Percentiles rank a stretch among this genome's conserved stretches.
Evolutionary conservation across 2,797 vertebrate genomes (phyloP).

Genomic region (Discoglossus pictus): DNA sequence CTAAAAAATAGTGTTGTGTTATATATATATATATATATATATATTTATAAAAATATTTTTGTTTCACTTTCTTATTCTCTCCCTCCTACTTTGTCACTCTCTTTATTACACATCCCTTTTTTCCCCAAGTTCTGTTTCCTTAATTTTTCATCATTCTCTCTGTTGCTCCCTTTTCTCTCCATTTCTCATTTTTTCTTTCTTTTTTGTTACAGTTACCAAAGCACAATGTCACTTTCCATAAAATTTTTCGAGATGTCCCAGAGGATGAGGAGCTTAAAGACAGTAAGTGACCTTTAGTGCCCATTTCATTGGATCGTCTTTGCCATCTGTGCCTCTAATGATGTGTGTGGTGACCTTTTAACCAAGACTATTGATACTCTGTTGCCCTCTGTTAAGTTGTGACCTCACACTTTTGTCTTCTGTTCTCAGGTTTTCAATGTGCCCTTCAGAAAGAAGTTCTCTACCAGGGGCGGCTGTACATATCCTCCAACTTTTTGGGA

Average conservation of each 20-base stretch:
- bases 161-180: background rate
- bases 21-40: too few species aligned
- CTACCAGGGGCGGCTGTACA: slow-evolving; percentile 82
- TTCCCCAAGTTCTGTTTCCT: too few species aligned
- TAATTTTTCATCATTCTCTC: background rate
- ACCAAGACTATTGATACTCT: too few species aligned
- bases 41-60: too few species aligned
- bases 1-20: too few species aligned
- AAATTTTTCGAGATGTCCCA: slow-evolving; percentile 76
- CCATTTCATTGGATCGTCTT: too few species aligned
- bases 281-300: slow-evolving; percentile 68
- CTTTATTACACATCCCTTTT: too few species aligned
- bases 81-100: too few species aligned
- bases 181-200: background rate
- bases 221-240: slow-evolving; percentile 78
- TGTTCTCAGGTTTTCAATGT: slow-evolving; percentile 76
- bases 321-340: too few species aligned
- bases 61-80: too few species aligned
- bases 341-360: too few species aligned
- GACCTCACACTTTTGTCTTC: background rate
- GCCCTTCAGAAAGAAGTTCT: slow-evolving; percentile 85
- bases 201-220: slow-evolving; percentile 68
- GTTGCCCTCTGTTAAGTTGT: background rate
- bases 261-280: slow-evolving; percentile 74
- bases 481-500: slow-evolving; percentile 75